These are phyloP conservation scores for Macrosoma leucophasiata DNA, from an alignment of 2,888 invertebrate genomes.

Conservation along the genomic window DNA sequence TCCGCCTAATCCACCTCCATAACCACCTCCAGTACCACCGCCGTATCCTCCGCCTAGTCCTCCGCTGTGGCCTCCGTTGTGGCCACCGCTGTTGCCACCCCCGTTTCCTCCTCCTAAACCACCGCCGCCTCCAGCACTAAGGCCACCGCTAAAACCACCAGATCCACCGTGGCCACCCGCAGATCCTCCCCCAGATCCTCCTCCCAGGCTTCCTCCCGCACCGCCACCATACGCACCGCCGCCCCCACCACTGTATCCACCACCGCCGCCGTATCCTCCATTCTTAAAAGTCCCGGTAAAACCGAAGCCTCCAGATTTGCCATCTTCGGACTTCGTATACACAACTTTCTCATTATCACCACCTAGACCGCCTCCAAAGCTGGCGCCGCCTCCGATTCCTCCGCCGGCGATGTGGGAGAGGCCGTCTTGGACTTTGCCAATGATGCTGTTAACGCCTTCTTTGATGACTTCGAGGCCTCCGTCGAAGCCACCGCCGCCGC, in stretches of 20 bases:
- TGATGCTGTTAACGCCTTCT: slow-evolving; percentile 44
- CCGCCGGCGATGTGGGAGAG: slow-evolving; percentile 12
- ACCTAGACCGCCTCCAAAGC: slow-evolving; percentile 27
- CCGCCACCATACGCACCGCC: slow-evolving; percentile 44
- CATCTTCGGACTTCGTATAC: slow-evolving; percentile 55
- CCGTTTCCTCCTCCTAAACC: slow-evolving; percentile 22
- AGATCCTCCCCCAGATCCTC: slow-evolving; percentile 31
- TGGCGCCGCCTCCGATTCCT: slow-evolving; percentile 23
- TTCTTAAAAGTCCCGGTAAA: slow-evolving; percentile 56
- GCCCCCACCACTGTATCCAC: slow-evolving; percentile 49
- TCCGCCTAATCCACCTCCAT: slow-evolving; percentile 9
- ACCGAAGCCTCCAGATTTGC: slow-evolving; percentile 63
- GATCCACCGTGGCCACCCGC: slow-evolving; percentile 20
- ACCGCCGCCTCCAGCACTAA: slow-evolving; percentile 24
- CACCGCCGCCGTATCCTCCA: slow-evolving; percentile 61
- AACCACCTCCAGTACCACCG: slow-evolving; percentile 20
- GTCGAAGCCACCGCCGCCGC: slow-evolving; percentile 13
- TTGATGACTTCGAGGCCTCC: slow-evolving; percentile 50
- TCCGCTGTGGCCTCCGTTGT: slow-evolving; percentile 26
- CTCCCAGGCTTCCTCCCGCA: slow-evolving; percentile 33
- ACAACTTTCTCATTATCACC: slow-evolving; percentile 38
- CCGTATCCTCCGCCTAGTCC: slow-evolving; percentile 25
- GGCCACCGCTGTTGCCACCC: slow-evolving; percentile 24
- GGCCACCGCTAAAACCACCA: slow-evolving; percentile 26
- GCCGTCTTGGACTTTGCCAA: too few species aligned